phyloP scores from a whole-genome alignment of 2,797 vertebrate species.

The Phrynocephalus forsythii region DNA sequence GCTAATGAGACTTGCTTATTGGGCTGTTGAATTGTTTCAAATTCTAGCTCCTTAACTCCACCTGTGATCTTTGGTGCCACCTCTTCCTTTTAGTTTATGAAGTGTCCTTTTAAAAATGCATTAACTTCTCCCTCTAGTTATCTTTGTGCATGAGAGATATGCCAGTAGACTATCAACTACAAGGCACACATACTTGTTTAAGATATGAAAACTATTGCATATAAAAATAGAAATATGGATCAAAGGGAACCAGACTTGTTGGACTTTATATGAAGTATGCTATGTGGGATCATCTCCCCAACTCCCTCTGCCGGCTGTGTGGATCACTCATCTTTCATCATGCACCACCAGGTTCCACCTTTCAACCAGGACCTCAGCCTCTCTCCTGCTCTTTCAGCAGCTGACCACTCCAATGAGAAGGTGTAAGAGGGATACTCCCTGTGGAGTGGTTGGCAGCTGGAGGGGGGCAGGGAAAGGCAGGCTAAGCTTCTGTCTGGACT shows the following conservation, averaged over 20 bases:
- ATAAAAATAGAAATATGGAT: constrained; percentile 7
- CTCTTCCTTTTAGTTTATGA: not conserved
- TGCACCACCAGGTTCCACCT: too few relatives aligned
- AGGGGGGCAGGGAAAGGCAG: too few relatives aligned
- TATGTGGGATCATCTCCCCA: too few relatives aligned
- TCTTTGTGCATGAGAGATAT: not conserved
- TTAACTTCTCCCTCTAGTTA: not conserved
- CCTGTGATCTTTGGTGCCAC: not conserved
- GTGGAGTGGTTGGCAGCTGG: too few relatives aligned
- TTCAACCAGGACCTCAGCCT: too few relatives aligned
- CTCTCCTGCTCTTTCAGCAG: too few relatives aligned
- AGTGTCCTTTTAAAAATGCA: not conserved
- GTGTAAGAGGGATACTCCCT: too few relatives aligned
- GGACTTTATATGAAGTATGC: too few relatives aligned
- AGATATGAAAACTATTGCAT: constrained; percentile 26
- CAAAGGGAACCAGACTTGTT: not conserved
- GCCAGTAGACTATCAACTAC: not conserved
- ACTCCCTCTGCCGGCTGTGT: too few relatives aligned
- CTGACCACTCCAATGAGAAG: too few relatives aligned
- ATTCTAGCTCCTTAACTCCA: not conserved
- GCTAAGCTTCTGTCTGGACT: too few relatives aligned
- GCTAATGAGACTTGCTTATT: not conserved
- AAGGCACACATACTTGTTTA: constrained; percentile 32
- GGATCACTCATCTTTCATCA: too few relatives aligned
- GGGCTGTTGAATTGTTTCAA: not conserved